Evolutionary conservation across 2,797 vertebrate genomes (phyloP).

Genomic region (Prionace glauca): DNA sequence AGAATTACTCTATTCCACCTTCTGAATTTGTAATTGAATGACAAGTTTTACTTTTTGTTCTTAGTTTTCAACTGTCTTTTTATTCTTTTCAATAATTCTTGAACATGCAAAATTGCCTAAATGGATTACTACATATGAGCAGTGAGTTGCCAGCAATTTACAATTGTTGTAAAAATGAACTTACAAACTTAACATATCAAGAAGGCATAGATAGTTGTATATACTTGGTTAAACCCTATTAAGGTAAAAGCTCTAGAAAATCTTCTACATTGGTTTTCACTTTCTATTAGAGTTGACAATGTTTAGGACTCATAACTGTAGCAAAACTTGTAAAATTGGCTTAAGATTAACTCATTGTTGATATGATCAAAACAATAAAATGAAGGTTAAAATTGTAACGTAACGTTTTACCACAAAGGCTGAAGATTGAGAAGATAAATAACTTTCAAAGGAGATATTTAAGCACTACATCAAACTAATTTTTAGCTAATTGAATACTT

Average conservation of each 20-base stretch:
- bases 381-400: not conserved
- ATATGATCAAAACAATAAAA: not conserved
- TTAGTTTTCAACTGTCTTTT: not conserved
- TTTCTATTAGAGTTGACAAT: not conserved
- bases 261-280: not conserved
- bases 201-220: not conserved
- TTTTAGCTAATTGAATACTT: not conserved
- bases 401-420: not conserved
- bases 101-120: not conserved
- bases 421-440: not conserved
- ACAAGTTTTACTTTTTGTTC: not conserved
- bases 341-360: not conserved
- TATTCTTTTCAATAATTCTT: not conserved
- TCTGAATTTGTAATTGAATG: not conserved
- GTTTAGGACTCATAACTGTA: not conserved
- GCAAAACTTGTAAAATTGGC: not conserved
- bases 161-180: too few species aligned
- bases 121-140: not conserved
- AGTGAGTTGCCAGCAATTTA: not conserved
- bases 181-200: not conserved
- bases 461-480: not conserved
- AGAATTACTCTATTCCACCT: not conserved
- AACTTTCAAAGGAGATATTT: not conserved
- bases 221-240: not conserved
- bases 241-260: not conserved